phyloP scores from a whole-genome alignment of 2,113 vertebrate species.

The Holacanthus passer region DNA sequence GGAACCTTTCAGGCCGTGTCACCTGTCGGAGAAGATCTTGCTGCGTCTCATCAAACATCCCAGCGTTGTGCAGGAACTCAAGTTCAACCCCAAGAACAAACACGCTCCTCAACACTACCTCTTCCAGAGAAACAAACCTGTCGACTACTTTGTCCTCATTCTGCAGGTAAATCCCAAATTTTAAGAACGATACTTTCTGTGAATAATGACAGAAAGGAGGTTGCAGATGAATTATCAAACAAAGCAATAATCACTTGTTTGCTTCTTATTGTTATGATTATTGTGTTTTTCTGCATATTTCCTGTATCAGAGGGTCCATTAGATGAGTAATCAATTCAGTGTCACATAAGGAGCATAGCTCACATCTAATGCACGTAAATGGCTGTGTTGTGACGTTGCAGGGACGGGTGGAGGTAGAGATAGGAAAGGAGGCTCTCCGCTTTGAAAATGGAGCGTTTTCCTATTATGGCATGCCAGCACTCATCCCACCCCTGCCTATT shows the following conservation, averaged over 20 bases:
- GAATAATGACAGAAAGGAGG: not conserved
- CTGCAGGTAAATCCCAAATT: conserved; percentile 88
- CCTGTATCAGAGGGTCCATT: not conserved
- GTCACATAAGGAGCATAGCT: not conserved
- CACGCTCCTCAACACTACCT: conserved; percentile 92
- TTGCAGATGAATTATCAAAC: not conserved
- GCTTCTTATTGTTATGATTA: not conserved
- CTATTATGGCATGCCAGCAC: conserved; percentile 94
- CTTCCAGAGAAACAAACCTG: conserved; percentile 93
- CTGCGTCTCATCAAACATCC: conserved; percentile 95
- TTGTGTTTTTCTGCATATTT: conserved; percentile 4
- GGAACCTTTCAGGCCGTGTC: conserved; percentile 92
- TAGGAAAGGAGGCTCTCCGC: conserved; percentile 94
- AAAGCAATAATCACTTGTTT: not conserved
- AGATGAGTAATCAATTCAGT: conserved; percentile 43
- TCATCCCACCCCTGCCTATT: conserved; percentile 86
- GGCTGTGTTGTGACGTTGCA: conserved; percentile 71
- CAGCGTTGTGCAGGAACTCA: conserved; percentile 93
- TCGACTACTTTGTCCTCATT: conserved; percentile 95
- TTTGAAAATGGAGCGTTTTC: conserved; percentile 98
- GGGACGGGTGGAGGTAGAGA: conserved; percentile 97
- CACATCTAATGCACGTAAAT: conserved; percentile 37
- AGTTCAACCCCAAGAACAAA: conserved; percentile 93
- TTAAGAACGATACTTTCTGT: not conserved
- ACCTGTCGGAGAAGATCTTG: conserved; percentile 96